Base-by-base conservation (phyloP, 2,113 vertebrate genomes). In the Amblyopsis rosae region DNA sequence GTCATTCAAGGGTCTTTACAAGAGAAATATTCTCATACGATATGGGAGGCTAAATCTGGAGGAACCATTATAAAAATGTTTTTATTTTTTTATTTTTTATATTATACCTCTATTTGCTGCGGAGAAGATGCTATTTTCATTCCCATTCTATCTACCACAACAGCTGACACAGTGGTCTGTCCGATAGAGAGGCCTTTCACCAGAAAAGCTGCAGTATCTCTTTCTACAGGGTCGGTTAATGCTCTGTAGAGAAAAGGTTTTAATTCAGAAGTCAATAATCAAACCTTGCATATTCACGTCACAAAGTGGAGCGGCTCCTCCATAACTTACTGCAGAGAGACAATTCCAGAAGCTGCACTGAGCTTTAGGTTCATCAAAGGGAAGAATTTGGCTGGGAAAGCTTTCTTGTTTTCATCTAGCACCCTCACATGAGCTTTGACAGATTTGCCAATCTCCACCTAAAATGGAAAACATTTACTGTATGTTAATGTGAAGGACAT, bases 391-490 rank as follows among this genome's bases (percentile, higher is more conserved):
- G 93, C 88, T 47, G 92, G 90, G 83, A 99, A 98, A n/a, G 96
- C 95, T 84, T 95, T 96, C 86, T 93, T 97, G 45, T 94, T 88
- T 33, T 93, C 92, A 86, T 96, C 95, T 89, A 99, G 79, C 60
- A 98, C 96, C 6, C 95, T 93, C 69, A 99, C 94, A 5, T 94
- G 93, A 1, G 96, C 97, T 75, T 86, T 94, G 59, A 98, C 95
- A 0, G 90, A 92, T 87, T 97, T 95, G 11, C 95, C 95, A 26
- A 99, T 96, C 93, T 99, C 96, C 83, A 99, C 96, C 98, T 99
- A 83, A 46, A 90, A 91, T 9, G 56, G 72, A 69, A 46, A 53
- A 69, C 16, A 75, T 12, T 12, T 11, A 62, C 66, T 35, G 68
- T 57, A 17, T 33, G 58, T 51, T 10, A 51, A 41, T 41, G 5